Evolutionary conservation across 2,113 vertebrate genomes (phyloP), one percentile per base, ranked within the genome.

Genomic region (Cnemophilus loriae): DNA sequence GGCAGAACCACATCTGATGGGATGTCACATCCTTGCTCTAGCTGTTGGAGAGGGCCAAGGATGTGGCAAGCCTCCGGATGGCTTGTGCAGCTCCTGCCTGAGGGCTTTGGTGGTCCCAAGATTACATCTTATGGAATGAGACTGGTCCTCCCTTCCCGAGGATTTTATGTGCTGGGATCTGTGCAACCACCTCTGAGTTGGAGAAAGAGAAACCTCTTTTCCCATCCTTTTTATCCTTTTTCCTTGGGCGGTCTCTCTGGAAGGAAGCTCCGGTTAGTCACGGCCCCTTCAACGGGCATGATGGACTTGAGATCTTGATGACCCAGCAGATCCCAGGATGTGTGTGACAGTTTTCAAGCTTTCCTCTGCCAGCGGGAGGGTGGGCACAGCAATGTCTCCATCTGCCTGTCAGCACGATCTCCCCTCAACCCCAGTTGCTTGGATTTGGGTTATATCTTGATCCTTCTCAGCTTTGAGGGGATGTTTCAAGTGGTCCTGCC

Each of bases 361-460:
- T 87, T 65, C 53, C 26, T 89, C 33, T 86, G 52, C n/a, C 6
- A 6, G 0, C 53, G 78, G 52, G 47, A 78, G 13, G 3, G 11
- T 37, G 49, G 59, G 26, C 28, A 21, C 69, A 69, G 49, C 55
- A 18, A 20, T 7, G 13, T 69, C 28, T 23, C 60, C 1, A 0
- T 46, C 44, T 32, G 24, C 55, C 56, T 79, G 50, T 52, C 28
- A 46, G 4, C 9, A 9, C 6, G 2, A 28, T 50, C 32, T 14
- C 10, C 7, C 7, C 23, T 63, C 35, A 49, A 11, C 6, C 19
- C 6, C 0, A 11, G 1, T 24, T 71, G 33, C 19, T 11, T 14
- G 22, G 55, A n/a, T 80, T 80, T 73, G 27, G 28, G 20, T 64
- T 71, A 64, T 71, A 71, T 83, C 35, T 79, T 63, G 70, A 68